phyloP scores from a whole-genome alignment of 2,797 vertebrate genomes.

The Coracias cyanogaster region DNA sequence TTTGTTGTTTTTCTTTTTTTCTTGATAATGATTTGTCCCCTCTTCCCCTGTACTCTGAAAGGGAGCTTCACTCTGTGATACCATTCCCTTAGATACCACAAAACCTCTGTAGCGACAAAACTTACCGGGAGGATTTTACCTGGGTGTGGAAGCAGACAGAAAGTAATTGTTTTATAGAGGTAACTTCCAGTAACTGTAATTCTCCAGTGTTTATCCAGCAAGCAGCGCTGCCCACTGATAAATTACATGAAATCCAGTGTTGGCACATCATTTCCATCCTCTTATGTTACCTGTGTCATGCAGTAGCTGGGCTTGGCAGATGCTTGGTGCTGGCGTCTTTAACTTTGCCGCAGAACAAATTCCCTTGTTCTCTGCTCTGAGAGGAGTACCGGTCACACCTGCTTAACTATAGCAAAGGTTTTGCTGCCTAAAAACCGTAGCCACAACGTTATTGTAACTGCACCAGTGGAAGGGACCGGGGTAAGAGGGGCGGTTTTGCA shows the following conservation, averaged over 20 bases:
- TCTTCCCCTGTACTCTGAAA: background rate
- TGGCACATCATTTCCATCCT: background rate
- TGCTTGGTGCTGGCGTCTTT: background rate
- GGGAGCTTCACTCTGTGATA: background rate
- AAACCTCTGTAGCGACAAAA: background rate
- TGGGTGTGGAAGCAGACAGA: background rate
- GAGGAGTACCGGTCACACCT: background rate
- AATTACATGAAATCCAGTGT: background rate
- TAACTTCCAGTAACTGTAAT: background rate
- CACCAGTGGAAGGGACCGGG: background rate
- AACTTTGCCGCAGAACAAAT: background rate
- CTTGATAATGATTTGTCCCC: background rate
- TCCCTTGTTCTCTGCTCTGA: background rate
- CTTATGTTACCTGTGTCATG: background rate
- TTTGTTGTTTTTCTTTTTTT: background rate
- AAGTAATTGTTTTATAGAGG: background rate
- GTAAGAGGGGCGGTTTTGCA: background rate
- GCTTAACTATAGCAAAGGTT: background rate
- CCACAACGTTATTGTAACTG: fast-evolving
- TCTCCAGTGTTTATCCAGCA: background rate
- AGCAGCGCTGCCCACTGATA: background rate
- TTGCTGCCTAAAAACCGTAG: background rate
- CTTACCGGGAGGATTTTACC: background rate
- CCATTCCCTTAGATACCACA: background rate
- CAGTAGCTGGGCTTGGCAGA: background rate